Evolutionary conservation across 2,797 vertebrate species (phyloP).

Genomic region (Smutsia temminckii): DNA sequence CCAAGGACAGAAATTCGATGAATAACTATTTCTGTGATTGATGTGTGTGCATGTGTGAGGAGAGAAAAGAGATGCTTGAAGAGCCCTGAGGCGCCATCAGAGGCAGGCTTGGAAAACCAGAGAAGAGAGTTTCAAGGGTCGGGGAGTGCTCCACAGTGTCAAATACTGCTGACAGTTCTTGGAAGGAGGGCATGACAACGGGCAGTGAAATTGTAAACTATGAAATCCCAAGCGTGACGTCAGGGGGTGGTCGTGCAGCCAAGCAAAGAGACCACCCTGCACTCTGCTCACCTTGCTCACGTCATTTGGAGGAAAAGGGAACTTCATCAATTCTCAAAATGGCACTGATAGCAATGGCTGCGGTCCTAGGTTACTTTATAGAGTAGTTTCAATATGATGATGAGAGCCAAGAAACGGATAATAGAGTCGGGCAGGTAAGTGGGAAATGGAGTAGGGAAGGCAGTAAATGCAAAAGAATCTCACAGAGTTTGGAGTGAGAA

Average conservation of each 20-base stretch:
- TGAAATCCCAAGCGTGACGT: not conserved
- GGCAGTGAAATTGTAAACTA: not conserved
- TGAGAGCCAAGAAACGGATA: not conserved
- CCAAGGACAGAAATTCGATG: not conserved
- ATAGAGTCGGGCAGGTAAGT: not conserved
- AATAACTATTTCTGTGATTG: not conserved
- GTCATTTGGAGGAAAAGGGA: not conserved
- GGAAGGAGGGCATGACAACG: not conserved
- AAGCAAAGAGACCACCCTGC: not conserved
- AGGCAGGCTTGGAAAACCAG: not conserved
- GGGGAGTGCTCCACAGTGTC: not conserved
- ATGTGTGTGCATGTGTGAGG: not conserved
- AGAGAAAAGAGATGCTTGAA: not conserved
- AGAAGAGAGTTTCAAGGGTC: not conserved
- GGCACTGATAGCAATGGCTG: not conserved
- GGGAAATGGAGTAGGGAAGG: not conserved
- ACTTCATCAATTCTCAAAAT: not conserved
- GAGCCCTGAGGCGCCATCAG: not conserved
- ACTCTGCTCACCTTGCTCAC: not conserved
- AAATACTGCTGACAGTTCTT: not conserved
- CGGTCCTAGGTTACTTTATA: not conserved
- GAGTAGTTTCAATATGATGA: not conserved
- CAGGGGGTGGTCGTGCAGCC: not conserved
- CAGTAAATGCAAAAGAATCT: not conserved
- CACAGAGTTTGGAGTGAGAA: not conserved